Conservation (phyloP, 2,888 invertebrate genomes). For the Laspeyria flexula region DNA sequence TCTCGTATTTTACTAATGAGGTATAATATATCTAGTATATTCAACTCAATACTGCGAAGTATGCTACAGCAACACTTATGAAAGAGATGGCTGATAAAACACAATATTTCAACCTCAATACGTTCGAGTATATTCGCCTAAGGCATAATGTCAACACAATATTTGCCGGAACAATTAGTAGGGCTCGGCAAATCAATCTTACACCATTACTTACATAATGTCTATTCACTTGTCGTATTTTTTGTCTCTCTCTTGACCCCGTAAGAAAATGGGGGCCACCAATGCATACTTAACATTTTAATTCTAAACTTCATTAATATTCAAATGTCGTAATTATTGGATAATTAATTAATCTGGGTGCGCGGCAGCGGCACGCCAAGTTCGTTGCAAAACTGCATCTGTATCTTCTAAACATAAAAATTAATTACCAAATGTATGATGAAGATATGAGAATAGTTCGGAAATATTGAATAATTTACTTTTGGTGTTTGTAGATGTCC, state of each 20-base stretch:
- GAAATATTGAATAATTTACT: no score
- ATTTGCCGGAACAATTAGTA: slow-evolving; percentile 35
- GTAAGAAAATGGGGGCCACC: slow-evolving; percentile 3
- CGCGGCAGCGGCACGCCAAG: background rate
- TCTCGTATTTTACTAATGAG: no score
- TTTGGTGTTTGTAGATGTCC: no score
- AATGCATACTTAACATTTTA: slow-evolving; percentile 2
- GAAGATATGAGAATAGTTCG: no score
- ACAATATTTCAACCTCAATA: slow-evolving; percentile 10
- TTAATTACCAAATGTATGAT: no score
- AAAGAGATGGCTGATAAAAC: slow-evolving; percentile 4
- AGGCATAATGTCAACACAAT: slow-evolving; percentile 15
- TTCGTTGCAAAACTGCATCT: background rate
- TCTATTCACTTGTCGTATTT: slow-evolving; percentile 20
- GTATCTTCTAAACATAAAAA: no score
- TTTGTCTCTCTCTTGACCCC: slow-evolving; percentile 21
- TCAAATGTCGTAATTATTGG: background rate
- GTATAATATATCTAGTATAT: no score
- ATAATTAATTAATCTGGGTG: background rate
- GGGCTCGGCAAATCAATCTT: slow-evolving; percentile 21
- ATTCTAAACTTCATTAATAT: slow-evolving; percentile 9
- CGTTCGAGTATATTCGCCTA: slow-evolving; percentile 11
- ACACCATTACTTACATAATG: slow-evolving; percentile 41
- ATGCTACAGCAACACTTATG: no score
- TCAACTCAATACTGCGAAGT: no score